These are phyloP conservation scores for Falco naumanni DNA, from an alignment of 2,797 vertebrate genomes.

Conservation along the genomic window DNA sequence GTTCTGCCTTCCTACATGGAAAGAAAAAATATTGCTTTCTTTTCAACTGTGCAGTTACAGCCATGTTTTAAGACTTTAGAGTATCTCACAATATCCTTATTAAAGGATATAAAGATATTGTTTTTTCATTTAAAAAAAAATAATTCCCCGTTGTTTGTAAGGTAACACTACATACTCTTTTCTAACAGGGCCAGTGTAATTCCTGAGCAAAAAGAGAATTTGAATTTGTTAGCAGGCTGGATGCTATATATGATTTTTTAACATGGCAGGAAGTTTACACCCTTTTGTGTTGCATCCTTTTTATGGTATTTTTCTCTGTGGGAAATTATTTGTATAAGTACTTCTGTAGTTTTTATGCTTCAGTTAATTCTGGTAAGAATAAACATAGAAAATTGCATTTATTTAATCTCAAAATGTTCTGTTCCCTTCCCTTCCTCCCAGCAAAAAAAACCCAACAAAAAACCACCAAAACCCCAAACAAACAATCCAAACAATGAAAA, in stretches of 20 bases:
- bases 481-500: neutral
- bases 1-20: neutral
- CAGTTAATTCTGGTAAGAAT: neutral
- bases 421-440: neutral
- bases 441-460: neutral
- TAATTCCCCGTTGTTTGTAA: neutral
- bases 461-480: too few species aligned
- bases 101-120: neutral
- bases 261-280: accelerated
- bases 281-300: neutral
- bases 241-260: neutral
- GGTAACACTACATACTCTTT: neutral
- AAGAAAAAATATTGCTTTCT: neutral
- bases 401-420: neutral
- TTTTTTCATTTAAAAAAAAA: neutral
- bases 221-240: neutral
- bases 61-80: neutral
- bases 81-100: neutral
- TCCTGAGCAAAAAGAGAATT: neutral
- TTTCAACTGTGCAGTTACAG: neutral
- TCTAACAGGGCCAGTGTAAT: neutral
- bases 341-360: neutral
- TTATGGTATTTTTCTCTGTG: neutral
- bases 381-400: neutral
- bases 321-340: neutral